A percentile compares a stretch with the other conserved stretches of the same genome.
phyloP scores from a whole-genome alignment of 2,797 vertebrate species.

The Diplodus puntazzo region DNA sequence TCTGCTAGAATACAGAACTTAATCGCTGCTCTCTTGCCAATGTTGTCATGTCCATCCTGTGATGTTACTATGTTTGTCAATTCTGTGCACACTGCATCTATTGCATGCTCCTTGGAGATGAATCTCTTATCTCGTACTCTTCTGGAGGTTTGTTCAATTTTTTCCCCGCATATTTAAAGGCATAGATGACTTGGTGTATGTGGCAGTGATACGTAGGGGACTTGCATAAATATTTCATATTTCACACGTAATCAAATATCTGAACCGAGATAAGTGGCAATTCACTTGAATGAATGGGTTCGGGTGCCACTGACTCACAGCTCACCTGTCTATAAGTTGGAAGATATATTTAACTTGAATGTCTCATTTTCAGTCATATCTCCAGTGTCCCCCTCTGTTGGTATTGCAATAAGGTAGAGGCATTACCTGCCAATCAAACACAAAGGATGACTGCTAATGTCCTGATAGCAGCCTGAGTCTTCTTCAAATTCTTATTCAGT shows the following conservation, averaged over 20 bases:
- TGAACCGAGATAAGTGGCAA: conserved; percentile 1
- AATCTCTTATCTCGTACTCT: no score
- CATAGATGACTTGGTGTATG: neutral
- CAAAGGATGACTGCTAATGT: neutral
- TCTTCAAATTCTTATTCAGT: neutral
- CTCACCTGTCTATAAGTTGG: neutral
- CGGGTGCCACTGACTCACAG: neutral
- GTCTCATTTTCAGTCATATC: neutral
- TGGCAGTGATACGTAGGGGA: neutral
- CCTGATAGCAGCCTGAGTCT: neutral
- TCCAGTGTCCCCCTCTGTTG: neutral
- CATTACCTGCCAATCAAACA: neutral
- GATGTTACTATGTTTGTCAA: no score
- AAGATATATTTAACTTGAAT: neutral
- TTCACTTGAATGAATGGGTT: neutral
- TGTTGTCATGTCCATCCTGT: no score
- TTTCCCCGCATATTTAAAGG: neutral
- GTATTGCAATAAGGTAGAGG: neutral
- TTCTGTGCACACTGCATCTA: no score
- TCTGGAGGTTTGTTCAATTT: no score
- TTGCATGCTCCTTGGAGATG: no score
- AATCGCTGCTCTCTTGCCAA: no score
- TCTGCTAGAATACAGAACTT: no score
- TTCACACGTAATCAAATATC: neutral
- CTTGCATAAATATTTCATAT: neutral